A percentile compares a stretch with the other conserved stretches of the same genome.
Conservation (phyloP, 2,888 invertebrate species). For the Drosophila lutescens region DNA sequence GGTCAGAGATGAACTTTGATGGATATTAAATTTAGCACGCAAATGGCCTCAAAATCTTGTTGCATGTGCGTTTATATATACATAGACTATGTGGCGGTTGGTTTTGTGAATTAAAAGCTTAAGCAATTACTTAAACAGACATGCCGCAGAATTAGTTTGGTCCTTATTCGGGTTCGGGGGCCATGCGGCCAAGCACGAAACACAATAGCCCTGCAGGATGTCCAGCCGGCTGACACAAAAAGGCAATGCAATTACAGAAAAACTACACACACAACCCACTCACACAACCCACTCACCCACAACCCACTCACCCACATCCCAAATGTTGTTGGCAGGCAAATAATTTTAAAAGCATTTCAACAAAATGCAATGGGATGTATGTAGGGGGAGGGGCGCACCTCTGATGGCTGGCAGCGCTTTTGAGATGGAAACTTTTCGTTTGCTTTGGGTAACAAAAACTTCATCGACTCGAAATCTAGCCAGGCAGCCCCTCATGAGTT, state of each 20-base stretch:
- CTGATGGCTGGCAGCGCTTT: slow-evolving; percentile 8
- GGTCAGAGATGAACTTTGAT: slow-evolving; percentile 32
- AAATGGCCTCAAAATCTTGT: slow-evolving; percentile 23
- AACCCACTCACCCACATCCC: slow-evolving; percentile 3
- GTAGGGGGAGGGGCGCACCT: neutral
- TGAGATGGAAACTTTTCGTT: slow-evolving; percentile 15
- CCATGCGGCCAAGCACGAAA: slow-evolving; percentile 39
- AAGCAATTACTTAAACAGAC: slow-evolving; percentile 77
- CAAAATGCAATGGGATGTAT: slow-evolving; percentile 47
- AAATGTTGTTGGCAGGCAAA: slow-evolving; percentile 57
- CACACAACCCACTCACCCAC: slow-evolving; percentile 2
- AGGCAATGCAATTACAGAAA: slow-evolving; percentile 69
- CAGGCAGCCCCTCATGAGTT: slow-evolving; percentile 16
- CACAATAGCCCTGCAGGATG: slow-evolving; percentile 33
- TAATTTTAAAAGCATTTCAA: slow-evolving; percentile 72
- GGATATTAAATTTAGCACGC: slow-evolving; percentile 34
- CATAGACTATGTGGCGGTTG: slow-evolving; percentile 6
- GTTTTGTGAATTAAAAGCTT: slow-evolving; percentile 73
- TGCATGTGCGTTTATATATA: slow-evolving; percentile 11
- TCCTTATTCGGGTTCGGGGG: slow-evolving; percentile 45
- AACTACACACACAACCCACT: slow-evolving; percentile 41
- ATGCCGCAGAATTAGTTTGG: slow-evolving; percentile 78
- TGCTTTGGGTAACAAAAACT: slow-evolving; percentile 19
- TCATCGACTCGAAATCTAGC: slow-evolving; percentile 29
- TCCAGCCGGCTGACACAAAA: slow-evolving; percentile 53